A percentile compares a stretch with the other conserved stretches of the same genome.
These are phyloP conservation scores for Nesidiocoris tenuis DNA, from an alignment of 2,888 invertebrate species.

Conservation along the genomic window DNA sequence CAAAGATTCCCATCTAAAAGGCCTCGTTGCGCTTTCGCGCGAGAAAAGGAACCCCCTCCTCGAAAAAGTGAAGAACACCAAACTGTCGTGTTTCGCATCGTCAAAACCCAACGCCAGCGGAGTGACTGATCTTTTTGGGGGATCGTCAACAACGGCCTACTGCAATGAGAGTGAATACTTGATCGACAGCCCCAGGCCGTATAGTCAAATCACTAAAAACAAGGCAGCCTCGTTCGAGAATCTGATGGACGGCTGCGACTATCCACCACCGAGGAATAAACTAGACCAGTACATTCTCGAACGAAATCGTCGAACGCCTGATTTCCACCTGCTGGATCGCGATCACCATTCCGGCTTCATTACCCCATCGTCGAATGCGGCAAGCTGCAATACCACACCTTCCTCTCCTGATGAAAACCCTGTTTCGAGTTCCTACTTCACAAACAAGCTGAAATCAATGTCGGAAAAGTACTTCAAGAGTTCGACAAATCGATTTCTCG, in stretches of 20 bases:
- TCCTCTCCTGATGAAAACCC: conserved; percentile 44
- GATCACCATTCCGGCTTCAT: conserved; percentile 1
- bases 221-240: conserved; percentile 48
- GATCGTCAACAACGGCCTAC: conserved; percentile 13
- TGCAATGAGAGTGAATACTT: conserved; percentile 38
- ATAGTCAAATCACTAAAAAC: conserved; percentile 41
- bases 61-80: conserved; percentile 70
- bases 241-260: conserved; percentile 48
- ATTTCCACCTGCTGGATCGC: conserved; percentile 27
- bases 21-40: conserved; percentile 56
- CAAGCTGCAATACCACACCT: conserved; percentile 47
- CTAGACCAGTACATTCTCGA: conserved; percentile 35
- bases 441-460: conserved; percentile 70
- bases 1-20: conserved; percentile 46
- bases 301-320: conserved; percentile 18
- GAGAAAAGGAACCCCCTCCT: conserved; percentile 70
- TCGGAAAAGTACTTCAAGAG: conserved; percentile 71
- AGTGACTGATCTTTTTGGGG: conserved; percentile 46
- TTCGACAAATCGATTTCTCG: conserved; percentile 67
- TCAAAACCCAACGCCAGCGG: conserved; percentile 51
- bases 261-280: conserved; percentile 37
- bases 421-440: conserved; percentile 62
- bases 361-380: neutral
- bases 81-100: conserved; percentile 64
- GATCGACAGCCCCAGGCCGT: conserved; percentile 22